A percentile compares a stretch with the other conserved stretches of the same genome.
These are phyloP conservation scores for Chrysochloris asiatica DNA, from an alignment of 2,113 vertebrate species.

Conservation along the genomic window DNA sequence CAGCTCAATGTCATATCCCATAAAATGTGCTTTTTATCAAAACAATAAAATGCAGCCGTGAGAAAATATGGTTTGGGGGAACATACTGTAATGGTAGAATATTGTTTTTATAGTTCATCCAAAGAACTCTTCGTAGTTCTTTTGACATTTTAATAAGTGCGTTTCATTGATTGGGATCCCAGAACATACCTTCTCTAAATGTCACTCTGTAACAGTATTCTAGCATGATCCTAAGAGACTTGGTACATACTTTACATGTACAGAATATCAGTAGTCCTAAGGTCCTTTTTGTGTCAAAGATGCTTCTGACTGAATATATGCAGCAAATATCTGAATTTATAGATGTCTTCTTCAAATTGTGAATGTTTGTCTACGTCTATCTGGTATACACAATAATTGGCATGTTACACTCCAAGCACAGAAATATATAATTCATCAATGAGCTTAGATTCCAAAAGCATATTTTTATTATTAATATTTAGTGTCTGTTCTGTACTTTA, in stretches of 20 bases:
- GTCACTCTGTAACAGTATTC: neutral
- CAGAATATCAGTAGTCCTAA: neutral
- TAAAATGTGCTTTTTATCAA: slow-evolving; percentile 6
- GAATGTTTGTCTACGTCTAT: neutral
- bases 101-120: slow-evolving; percentile 27
- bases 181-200: neutral
- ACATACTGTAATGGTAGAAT: neutral
- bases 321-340: slow-evolving; percentile 3
- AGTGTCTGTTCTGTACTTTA: neutral
- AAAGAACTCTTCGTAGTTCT: neutral
- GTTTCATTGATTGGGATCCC: neutral
- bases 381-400: neutral
- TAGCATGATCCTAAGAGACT: neutral
- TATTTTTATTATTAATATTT: neutral
- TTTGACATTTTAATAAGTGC: neutral
- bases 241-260: neutral
- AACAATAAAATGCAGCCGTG: neutral
- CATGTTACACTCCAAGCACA: neutral
- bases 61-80: neutral
- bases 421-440: slow-evolving; percentile 2
- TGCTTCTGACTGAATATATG: slow-evolving; percentile 12
- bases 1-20: neutral
- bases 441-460: slow-evolving; percentile 40
- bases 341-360: neutral
- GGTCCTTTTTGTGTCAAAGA: neutral